A percentile compares a stretch with the other conserved stretches of the same genome.
Conservation (phyloP, 2,888 invertebrate species). For the Synanthedon formicaeformis region DNA sequence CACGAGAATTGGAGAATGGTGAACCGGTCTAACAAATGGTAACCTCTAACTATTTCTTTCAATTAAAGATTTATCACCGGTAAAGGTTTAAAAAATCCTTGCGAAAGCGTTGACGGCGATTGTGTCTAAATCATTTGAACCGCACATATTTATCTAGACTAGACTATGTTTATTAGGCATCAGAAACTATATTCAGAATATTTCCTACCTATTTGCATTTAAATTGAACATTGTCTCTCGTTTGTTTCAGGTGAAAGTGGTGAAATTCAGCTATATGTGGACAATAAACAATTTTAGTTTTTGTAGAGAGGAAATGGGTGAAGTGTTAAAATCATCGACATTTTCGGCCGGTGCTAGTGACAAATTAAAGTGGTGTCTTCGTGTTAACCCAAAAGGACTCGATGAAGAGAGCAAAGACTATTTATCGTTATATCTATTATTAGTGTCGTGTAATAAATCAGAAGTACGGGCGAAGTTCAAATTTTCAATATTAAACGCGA, state of each 20-base stretch:
- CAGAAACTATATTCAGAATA: too few relatives aligned
- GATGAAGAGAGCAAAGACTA: slow-evolving; percentile 99
- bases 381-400: slow-evolving; percentile 99
- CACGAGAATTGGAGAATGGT: neutral
- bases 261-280: slow-evolving; percentile 99
- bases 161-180: too few relatives aligned
- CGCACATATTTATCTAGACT: too few relatives aligned
- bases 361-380: slow-evolving; percentile 99
- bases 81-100: neutral
- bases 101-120: neutral
- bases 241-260: slow-evolving; percentile 95
- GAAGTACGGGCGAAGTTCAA: slow-evolving; percentile 99
- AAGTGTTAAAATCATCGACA: slow-evolving; percentile 99
- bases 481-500: slow-evolving; percentile 99
- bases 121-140: too few relatives aligned
- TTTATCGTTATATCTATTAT: slow-evolving; percentile 96
- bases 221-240: slow-evolving; percentile 8
- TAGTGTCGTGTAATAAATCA: slow-evolving; percentile 99
- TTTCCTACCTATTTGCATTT: too few relatives aligned
- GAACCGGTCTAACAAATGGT: neutral
- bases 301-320: slow-evolving; percentile 99
- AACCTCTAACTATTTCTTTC: neutral
- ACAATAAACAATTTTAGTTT: slow-evolving; percentile 99
- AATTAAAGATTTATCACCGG: neutral
- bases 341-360: slow-evolving; percentile 99